Evolutionary conservation across 2,888 invertebrate genomes (phyloP).

Genomic region (Lasius fuliginosus): DNA sequence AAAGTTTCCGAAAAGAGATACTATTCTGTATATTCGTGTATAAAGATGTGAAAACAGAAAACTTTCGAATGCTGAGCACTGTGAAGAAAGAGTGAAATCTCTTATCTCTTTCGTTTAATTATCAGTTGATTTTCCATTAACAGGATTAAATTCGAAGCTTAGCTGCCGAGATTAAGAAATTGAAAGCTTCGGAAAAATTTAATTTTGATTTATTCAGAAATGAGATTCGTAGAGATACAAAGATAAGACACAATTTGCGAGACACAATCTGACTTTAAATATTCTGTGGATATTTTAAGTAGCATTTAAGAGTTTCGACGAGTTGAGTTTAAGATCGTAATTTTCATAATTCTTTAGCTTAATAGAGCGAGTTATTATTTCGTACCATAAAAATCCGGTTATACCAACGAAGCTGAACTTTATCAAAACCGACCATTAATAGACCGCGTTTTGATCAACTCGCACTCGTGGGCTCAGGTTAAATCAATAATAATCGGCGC

Average conservation of each 20-base stretch:
- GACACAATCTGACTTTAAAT: background rate
- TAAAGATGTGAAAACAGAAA: background rate
- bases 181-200: background rate
- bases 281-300: background rate
- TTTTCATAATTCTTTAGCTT: slow-evolving; percentile 14
- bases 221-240: background rate
- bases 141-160: background rate
- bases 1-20: background rate
- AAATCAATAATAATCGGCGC: slow-evolving; percentile 66
- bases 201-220: background rate
- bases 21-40: background rate
- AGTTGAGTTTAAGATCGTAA: background rate
- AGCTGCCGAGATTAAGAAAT: background rate
- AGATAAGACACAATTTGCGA: background rate
- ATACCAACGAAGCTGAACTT: background rate
- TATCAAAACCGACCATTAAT: slow-evolving; percentile 16
- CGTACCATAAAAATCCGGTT: background rate
- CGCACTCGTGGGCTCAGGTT: background rate
- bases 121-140: background rate
- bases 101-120: background rate
- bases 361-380: background rate
- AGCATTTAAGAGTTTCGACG: slow-evolving; percentile 15
- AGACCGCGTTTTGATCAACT: slow-evolving; percentile 6
- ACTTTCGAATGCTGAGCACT: background rate
- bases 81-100: background rate